Evolutionary conservation across 2,797 vertebrate genomes (phyloP).

Genomic region (Acestrorhynchus altus): DNA sequence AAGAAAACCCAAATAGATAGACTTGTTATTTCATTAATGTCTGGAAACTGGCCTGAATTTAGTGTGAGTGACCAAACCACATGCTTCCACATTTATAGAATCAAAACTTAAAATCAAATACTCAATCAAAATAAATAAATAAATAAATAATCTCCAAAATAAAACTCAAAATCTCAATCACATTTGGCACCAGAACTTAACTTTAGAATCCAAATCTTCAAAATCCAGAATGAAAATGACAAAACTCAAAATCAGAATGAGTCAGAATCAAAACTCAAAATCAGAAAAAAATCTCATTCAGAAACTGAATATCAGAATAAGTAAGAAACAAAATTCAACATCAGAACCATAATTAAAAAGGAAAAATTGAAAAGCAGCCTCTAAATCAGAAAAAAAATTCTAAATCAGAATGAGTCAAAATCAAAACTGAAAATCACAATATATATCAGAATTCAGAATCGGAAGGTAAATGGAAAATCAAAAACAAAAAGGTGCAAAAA

Average conservation of each 20-base stretch:
- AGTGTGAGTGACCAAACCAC: slow-evolving; percentile 26
- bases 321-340: too few species aligned
- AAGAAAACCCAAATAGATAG: not conserved
- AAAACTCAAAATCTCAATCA: not conserved
- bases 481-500: too few species aligned
- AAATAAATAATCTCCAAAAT: too few species aligned
- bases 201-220: not conserved
- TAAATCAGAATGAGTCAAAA: not conserved
- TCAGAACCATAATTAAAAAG: too few species aligned
- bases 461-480: too few species aligned
- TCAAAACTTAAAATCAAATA: too few species aligned
- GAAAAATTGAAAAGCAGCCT: too few species aligned
- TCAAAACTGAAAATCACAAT: not conserved
- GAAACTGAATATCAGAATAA: too few species aligned
- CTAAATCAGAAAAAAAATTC: not conserved
- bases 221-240: too few species aligned
- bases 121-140: not conserved
- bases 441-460: too few species aligned
- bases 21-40: slow-evolving; percentile 12
- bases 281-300: too few species aligned
- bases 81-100: slow-evolving; percentile 23
- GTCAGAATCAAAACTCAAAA: not conserved
- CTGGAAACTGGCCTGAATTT: slow-evolving; percentile 32
- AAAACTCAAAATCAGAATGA: too few species aligned
- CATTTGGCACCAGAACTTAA: not conserved